Evolutionary conservation across 2,888 invertebrate genomes (phyloP).

Genomic region (Timandra comae): DNA sequence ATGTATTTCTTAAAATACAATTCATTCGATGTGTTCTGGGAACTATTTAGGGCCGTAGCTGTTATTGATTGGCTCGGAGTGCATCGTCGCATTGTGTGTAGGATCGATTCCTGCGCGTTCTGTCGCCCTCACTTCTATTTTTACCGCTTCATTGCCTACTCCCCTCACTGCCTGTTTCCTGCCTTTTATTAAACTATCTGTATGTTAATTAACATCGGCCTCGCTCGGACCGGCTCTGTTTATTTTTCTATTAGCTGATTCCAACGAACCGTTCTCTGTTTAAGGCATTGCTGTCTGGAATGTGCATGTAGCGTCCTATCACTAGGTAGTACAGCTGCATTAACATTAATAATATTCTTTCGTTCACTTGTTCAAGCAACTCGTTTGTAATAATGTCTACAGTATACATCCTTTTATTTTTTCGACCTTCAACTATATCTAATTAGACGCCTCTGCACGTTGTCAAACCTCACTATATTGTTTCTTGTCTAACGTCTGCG

Average conservation of each 20-base stretch:
- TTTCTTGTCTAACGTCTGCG: conserved; percentile 47
- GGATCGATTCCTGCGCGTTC: conserved; percentile 66
- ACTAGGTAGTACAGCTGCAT: conserved; percentile 31
- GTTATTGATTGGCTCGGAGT: conserved; percentile 66
- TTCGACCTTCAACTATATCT: conserved; percentile 67
- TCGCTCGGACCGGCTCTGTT: conserved; percentile 55
- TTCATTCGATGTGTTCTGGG: too few species aligned
- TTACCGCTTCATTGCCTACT: conserved; percentile 75
- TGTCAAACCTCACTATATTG: conserved; percentile 52
- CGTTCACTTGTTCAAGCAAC: conserved; percentile 24
- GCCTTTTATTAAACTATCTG: conserved; percentile 76
- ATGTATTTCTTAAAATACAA: too few species aligned
- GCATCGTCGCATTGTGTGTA: conserved; percentile 59
- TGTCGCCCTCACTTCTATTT: conserved; percentile 71
- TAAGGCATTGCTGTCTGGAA: conserved; percentile 39
- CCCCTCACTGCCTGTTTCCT: conserved; percentile 72
- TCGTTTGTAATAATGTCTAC: conserved; percentile 18
- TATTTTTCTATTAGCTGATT: conserved; percentile 63
- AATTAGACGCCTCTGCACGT: conserved; percentile 66
- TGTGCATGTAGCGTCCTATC: conserved; percentile 19
- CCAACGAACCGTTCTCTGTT: conserved; percentile 50
- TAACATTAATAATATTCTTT: conserved; percentile 22
- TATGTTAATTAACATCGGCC: conserved; percentile 75
- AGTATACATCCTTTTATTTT: conserved; percentile 51
- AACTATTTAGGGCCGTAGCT: conserved; percentile 29